A percentile compares a stretch with the other conserved stretches of the same genome.
These are phyloP conservation scores for Dipodomys stephensi DNA, from an alignment of 2,113 vertebrate species.

Conservation along the genomic window DNA sequence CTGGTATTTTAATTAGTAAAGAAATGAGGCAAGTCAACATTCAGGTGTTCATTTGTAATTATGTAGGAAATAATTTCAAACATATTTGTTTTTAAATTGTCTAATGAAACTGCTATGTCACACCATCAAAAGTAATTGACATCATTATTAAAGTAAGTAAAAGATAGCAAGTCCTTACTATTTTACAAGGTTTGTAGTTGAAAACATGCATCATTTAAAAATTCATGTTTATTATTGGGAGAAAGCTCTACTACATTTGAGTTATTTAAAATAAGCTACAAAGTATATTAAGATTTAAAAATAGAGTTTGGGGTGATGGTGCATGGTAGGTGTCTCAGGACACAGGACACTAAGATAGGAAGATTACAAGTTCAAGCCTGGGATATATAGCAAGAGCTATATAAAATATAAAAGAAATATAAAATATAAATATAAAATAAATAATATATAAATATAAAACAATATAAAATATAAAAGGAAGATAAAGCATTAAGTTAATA, in stretches of 20 bases:
- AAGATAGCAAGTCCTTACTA: slow-evolving; percentile 37
- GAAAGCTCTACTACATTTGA: slow-evolving; percentile 23
- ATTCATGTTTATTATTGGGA: background rate
- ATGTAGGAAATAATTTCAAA: slow-evolving; percentile 44
- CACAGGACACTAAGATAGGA: background rate
- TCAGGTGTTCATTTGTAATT: slow-evolving; percentile 48
- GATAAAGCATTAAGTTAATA: slow-evolving; percentile 2
- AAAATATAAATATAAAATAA: too few relatives aligned
- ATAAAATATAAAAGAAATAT: background rate
- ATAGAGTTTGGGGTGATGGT: background rate
- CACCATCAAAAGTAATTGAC: slow-evolving; percentile 51
- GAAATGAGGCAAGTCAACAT: slow-evolving; percentile 38
- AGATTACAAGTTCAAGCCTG: background rate
- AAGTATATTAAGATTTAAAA: slow-evolving; percentile 49
- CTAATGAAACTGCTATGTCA: slow-evolving; percentile 58
- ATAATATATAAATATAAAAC: background rate
- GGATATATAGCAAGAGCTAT: background rate
- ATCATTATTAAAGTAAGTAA: slow-evolving; percentile 47
- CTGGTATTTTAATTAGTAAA: slow-evolving; percentile 58
- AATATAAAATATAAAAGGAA: background rate
- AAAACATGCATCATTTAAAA: slow-evolving; percentile 34
- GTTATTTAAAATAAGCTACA: slow-evolving; percentile 40
- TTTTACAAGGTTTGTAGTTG: slow-evolving; percentile 43
- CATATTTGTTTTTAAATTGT: slow-evolving; percentile 47
- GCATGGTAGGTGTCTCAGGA: background rate